Evolutionary conservation across 2,113 vertebrate genomes (phyloP).

Genomic region (Epinephelus fuscoguttatus): DNA sequence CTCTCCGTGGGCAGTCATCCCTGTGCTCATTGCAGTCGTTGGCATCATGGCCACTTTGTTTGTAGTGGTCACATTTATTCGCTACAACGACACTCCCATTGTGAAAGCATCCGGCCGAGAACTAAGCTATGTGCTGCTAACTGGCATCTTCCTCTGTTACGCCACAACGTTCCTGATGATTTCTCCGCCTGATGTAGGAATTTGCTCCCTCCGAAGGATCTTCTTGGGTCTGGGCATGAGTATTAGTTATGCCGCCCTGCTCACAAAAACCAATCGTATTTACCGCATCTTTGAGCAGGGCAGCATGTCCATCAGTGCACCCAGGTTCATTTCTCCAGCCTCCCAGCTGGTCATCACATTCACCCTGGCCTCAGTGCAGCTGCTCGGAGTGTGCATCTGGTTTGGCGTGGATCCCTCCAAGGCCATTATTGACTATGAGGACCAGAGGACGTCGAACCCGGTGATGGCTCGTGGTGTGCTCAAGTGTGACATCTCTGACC

Average conservation of each 20-base stretch:
- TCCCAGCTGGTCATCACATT: constrained; percentile 85
- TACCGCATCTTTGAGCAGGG: constrained; percentile 87
- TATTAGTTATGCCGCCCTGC: constrained; percentile 86
- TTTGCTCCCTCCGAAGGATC: constrained; percentile 84
- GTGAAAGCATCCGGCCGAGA: constrained; percentile 86
- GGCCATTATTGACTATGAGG: constrained; percentile 85
- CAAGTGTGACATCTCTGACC: constrained; percentile 87
- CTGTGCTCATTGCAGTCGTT: constrained; percentile 81
- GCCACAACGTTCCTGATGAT: constrained; percentile 87
- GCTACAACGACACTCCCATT: constrained; percentile 86
- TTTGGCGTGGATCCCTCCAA: constrained; percentile 83
- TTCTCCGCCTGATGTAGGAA: constrained; percentile 82
- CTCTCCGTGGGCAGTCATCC: constrained; percentile 85
- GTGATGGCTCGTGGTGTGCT: constrained; percentile 81
- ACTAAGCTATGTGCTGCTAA: constrained; percentile 85
- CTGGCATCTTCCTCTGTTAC: constrained; percentile 86
- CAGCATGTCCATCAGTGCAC: constrained; percentile 82
- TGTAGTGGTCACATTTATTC: constrained; percentile 84
- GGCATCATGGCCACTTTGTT: constrained; percentile 86
- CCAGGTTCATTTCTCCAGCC: constrained; percentile 84
- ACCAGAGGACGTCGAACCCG: constrained; percentile 83
- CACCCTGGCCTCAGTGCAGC: constrained; percentile 84
- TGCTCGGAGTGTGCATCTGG: constrained; percentile 86
- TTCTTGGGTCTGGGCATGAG: constrained; percentile 87
- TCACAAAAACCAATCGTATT: constrained; percentile 86